Percentiles rank a stretch among this genome's conserved stretches.
Evolutionary conservation across 2,797 vertebrate genomes (phyloP).

Genomic region (Valencia hispanica): DNA sequence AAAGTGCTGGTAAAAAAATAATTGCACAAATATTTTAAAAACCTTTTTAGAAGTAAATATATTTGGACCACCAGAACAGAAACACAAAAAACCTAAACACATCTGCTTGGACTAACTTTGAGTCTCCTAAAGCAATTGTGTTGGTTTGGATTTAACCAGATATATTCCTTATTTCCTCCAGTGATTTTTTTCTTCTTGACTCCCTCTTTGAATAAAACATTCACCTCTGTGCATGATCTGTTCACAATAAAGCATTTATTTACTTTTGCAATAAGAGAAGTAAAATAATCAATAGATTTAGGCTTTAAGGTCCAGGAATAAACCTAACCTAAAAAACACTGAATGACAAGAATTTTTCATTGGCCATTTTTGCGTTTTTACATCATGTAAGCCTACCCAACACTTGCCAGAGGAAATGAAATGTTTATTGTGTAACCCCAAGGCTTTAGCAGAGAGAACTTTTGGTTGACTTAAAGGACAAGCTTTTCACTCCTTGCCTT

Average conservation of each 20-base stretch:
- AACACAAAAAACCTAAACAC: no score
- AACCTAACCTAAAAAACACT: slow-evolving; percentile 45
- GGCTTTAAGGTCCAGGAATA: slow-evolving; percentile 38
- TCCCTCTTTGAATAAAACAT: slow-evolving; percentile 39
- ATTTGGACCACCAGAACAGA: neutral
- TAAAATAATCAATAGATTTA: slow-evolving; percentile 37
- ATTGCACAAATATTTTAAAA: slow-evolving; percentile 4
- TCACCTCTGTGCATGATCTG: slow-evolving; percentile 14
- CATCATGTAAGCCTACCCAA: slow-evolving; percentile 78
- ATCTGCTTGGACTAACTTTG: neutral
- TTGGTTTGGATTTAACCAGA: neutral
- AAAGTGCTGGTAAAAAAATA: slow-evolving; percentile 25
- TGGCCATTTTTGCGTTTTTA: slow-evolving; percentile 72
- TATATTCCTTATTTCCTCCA: slow-evolving; percentile 3
- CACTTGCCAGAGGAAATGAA: slow-evolving; percentile 84
- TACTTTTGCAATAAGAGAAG: slow-evolving; percentile 36
- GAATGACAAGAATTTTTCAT: slow-evolving; percentile 70
- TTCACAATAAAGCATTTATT: slow-evolving; percentile 20
- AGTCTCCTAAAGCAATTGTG: neutral
- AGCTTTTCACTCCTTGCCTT: slow-evolving; percentile 63
- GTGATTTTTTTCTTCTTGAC: neutral
- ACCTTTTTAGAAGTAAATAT: neutral
- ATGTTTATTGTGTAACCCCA: slow-evolving; percentile 79
- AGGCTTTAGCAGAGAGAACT: slow-evolving; percentile 61
- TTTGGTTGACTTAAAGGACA: slow-evolving; percentile 71